Base-by-base conservation (phyloP, 2,888 invertebrate genomes). In the Philereme vetulata region DNA sequence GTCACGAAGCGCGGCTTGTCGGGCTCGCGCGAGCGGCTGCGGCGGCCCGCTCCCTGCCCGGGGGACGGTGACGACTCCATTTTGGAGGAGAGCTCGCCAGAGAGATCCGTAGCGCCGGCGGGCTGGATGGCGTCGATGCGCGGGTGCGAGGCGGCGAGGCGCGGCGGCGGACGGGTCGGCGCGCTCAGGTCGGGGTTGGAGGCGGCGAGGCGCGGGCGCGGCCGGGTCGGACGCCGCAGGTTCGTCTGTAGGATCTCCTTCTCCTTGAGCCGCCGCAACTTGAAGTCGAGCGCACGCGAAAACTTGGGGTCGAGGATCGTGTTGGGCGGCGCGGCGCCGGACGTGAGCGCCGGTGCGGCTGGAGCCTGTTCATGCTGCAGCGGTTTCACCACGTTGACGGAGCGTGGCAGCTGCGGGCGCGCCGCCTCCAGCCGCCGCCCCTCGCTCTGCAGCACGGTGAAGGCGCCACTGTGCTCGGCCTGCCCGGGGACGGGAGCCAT, bases 1-100 rank as follows among this genome's bases (percentile, higher is more conserved):
- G 96, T 96, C 66, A 97, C 94, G 78, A 97, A 97, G 7, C 96
- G 94, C 60, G 94, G 94, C 62, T 82, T 82, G 34, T 84, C 86
- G 2, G 66, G 76, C 7, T 84, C 84, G 32, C 70, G 71, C 7
- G 67, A 66, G n/a, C 71, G 75, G 56, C 71, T 56, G n/a, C 73
- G 57, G 67, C 54, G 74, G 66, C 50, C 74, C 66, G 21, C 67
- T 65, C 76, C 42, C 36, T 21, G 21, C 21, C 38, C 77, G 8
- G 77, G 78, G 45, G 76, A 76, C 5, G 84, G 80, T 9, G 50
- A 40, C 5, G 32, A 9, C 33, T 40, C 47, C 50, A 35, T 47
- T 7, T 38, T 38, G 8, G 3, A 38, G 38, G 38, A 38, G 4
- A 42, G 9, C n/a, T 10, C 9, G n/a, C 42, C 9, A 9, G 42